These are phyloP conservation scores for Caradrina clavipalpis DNA, from an alignment of 2,888 invertebrate species.

Conservation along the genomic window DNA sequence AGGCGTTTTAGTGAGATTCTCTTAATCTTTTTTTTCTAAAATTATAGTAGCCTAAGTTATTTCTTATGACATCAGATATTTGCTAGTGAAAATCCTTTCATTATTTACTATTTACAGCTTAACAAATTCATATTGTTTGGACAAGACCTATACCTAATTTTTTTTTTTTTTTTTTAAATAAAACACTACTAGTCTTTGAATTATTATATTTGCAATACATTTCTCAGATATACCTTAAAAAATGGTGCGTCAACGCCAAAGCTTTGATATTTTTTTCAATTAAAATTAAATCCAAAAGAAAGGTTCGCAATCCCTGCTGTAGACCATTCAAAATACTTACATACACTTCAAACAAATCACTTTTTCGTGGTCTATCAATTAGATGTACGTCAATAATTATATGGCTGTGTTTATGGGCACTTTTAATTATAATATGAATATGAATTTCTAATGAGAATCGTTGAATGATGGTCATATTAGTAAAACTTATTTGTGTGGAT, in stretches of 20 bases:
- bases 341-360: conserved; percentile 73
- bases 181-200: too few relatives aligned
- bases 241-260: background rate
- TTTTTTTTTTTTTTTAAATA: too few relatives aligned
- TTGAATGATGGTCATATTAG: conserved; percentile 72
- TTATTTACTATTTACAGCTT: too few relatives aligned
- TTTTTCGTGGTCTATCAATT: conserved; percentile 83
- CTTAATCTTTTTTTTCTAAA: too few relatives aligned
- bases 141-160: too few relatives aligned
- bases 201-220: too few relatives aligned
- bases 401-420: conserved; percentile 73
- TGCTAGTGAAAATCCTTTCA: too few relatives aligned
- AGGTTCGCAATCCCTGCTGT: conserved; percentile 32
- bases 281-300: background rate
- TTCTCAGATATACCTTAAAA: too few relatives aligned
- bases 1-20: too few relatives aligned
- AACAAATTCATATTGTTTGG: too few relatives aligned
- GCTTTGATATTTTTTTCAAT: background rate
- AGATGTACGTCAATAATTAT: conserved; percentile 79
- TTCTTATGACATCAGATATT: too few relatives aligned
- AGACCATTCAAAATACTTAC: conserved; percentile 54
- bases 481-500: conserved; percentile 54
- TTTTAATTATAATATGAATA: conserved; percentile 80
- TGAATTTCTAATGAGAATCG: conserved; percentile 76
- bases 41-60: too few relatives aligned